Conservation (phyloP, 2,113 vertebrate species). For the Urocolius indicus region DNA sequence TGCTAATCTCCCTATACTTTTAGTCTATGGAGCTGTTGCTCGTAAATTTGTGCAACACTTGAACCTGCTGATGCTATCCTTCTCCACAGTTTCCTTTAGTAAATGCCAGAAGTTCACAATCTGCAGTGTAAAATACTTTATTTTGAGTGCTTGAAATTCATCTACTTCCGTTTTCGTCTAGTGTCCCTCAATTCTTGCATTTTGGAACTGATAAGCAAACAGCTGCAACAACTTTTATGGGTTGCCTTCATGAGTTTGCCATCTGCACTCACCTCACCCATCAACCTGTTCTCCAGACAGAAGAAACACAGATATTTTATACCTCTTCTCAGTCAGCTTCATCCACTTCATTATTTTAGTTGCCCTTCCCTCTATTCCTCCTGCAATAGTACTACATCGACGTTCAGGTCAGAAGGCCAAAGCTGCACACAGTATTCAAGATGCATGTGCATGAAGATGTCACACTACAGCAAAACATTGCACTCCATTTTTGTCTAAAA, state of each 20-base stretch:
- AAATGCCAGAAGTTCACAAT: not conserved
- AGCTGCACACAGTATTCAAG: not conserved
- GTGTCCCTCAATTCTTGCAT: not conserved
- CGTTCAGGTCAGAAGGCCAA: not conserved
- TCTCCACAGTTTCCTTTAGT: not conserved
- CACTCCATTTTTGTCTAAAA: not conserved
- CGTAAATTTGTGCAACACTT: not conserved
- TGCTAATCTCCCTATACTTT: not conserved
- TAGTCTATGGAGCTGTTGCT: not conserved
- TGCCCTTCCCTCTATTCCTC: not conserved
- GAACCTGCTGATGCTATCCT: not conserved
- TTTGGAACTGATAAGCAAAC: rapidly evolving
- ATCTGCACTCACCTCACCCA: not conserved
- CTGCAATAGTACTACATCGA: not conserved
- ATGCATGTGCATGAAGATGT: not conserved
- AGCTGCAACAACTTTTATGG: not conserved
- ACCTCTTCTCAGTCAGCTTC: not conserved
- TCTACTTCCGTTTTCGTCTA: not conserved
- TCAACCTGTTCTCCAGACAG: not conserved
- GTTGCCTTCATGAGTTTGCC: not conserved
- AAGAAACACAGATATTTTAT: not conserved
- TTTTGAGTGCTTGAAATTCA: not conserved
- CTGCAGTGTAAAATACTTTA: not conserved
- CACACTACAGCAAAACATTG: not conserved
- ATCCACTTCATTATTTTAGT: not conserved